Evolutionary conservation across 30 jellyfish, hydroid and myxozoan species (phyloP).

Genomic region (Calvadosia cruxmelitensis): DNA sequence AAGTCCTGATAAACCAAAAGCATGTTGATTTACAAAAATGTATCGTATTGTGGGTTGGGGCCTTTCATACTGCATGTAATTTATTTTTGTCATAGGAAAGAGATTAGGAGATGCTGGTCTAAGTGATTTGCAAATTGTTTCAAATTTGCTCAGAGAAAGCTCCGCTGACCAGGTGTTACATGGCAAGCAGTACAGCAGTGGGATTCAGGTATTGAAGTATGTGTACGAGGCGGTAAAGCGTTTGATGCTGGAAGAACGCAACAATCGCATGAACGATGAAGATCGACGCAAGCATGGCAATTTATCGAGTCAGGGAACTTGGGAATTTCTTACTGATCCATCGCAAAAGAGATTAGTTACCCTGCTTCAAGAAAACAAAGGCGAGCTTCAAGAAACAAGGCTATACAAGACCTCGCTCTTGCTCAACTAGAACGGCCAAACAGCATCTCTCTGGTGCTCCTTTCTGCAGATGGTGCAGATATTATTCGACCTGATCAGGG

Average conservation of each 20-base stretch:
- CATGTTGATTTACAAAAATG: constrained; percentile 17
- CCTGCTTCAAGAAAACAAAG: constrained; percentile 10
- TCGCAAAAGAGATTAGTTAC: constrained; percentile 3
- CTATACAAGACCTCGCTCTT: constrained; percentile 1
- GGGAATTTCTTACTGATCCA: constrained; percentile 8
- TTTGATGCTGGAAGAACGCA: constrained; percentile 16
- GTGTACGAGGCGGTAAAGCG: constrained; percentile 35
- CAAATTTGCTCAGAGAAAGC: constrained; percentile 23
- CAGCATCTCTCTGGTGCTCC: constrained; percentile 37
- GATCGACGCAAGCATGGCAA: constrained; percentile 1
- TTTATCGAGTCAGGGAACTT: constrained; percentile 9
- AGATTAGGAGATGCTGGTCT: constrained; percentile 45
- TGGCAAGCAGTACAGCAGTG: constrained; percentile 35
- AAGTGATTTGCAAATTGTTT: constrained; percentile 25
- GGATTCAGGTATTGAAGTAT: constrained; percentile 16
- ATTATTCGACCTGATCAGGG: constrained; percentile 21
- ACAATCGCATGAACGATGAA: constrained; percentile 14
- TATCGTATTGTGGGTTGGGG: constrained; percentile 48
- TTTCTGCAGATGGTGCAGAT: constrained; percentile 23
- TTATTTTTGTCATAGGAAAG: constrained; percentile 33
- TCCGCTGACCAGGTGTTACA: constrained; percentile 21
- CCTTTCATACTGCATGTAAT: constrained; percentile 36
- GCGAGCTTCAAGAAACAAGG: no score
- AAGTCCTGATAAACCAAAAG: constrained; percentile 28
- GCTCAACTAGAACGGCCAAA: constrained; percentile 19